Conservation (phyloP, 2,797 vertebrate species). For the Hydrocynus forskahlii region DNA sequence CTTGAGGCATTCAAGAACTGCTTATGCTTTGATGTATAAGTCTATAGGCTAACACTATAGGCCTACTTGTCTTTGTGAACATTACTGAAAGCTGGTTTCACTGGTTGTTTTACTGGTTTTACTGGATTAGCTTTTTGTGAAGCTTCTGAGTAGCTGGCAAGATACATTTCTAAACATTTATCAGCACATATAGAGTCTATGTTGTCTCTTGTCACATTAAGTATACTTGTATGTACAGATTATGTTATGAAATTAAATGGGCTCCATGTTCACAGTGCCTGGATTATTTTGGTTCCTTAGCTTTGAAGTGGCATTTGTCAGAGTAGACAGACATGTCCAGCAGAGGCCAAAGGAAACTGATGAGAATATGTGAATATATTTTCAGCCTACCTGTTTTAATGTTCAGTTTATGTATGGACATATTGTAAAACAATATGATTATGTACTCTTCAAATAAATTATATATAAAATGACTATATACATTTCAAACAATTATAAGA, state of each 20-base stretch:
- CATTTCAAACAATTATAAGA: too few species aligned
- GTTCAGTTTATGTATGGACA: too few species aligned
- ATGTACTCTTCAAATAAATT: too few species aligned
- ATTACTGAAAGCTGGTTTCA: not conserved
- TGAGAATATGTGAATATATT: too few species aligned
- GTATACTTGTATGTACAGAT: too few species aligned
- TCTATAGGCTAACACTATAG: too few species aligned
- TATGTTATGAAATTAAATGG: not conserved
- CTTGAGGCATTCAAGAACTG: too few species aligned
- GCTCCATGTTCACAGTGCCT: not conserved
- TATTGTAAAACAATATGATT: too few species aligned
- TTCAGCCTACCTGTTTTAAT: too few species aligned
- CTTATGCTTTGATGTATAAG: too few species aligned
- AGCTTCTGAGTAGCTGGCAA: not conserved
- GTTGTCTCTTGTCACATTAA: not conserved
- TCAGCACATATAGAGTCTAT: not conserved
- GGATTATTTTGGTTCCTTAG: not conserved
- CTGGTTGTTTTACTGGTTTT: not conserved
- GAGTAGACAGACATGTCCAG: constrained; percentile 29
- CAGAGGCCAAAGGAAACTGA: constrained; percentile 20
- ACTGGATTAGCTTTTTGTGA: not conserved
- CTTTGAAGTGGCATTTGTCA: constrained; percentile 38
- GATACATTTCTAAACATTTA: not conserved
- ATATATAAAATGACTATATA: too few species aligned
- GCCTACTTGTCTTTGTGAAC: too few species aligned